These are phyloP conservation scores for Glyptemys insculpta DNA, from an alignment of 2,797 vertebrate genomes.

Conservation along the genomic window DNA sequence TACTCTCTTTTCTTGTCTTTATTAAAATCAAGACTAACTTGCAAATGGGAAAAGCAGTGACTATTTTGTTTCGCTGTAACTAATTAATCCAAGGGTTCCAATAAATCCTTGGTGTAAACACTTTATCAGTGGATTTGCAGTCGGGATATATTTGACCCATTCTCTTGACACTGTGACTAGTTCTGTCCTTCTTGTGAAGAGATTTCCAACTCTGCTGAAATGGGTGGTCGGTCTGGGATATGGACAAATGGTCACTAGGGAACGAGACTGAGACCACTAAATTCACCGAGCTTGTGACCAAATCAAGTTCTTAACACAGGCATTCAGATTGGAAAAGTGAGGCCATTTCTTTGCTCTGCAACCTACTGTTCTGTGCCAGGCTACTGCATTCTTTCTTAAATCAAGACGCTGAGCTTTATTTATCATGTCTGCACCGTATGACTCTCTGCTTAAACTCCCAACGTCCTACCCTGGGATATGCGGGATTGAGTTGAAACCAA, in stretches of 20 bases:
- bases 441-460: background rate
- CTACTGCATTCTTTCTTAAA: background rate
- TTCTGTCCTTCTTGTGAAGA: background rate
- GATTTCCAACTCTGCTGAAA: constrained; percentile 8
- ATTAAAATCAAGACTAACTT: background rate
- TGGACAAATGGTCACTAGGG: background rate
- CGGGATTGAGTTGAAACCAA: background rate
- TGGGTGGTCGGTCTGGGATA: background rate
- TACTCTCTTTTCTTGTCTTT: background rate
- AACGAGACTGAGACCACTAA: background rate
- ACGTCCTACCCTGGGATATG: background rate
- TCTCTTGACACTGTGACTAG: background rate
- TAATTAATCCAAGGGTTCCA: background rate
- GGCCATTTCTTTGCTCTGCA: background rate
- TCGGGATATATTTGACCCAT: background rate
- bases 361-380: background rate
- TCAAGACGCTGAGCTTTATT: background rate
- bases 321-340: constrained; percentile 24
- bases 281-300: background rate
- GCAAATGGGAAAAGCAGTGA: background rate
- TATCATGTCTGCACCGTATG: background rate
- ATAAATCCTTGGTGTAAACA: background rate
- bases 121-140: constrained; percentile 13
- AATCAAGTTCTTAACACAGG: background rate
- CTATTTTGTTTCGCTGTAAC: background rate